phyloP scores from a whole-genome alignment of 2,797 vertebrate genomes.

The Pelodytes ibericus region DNA sequence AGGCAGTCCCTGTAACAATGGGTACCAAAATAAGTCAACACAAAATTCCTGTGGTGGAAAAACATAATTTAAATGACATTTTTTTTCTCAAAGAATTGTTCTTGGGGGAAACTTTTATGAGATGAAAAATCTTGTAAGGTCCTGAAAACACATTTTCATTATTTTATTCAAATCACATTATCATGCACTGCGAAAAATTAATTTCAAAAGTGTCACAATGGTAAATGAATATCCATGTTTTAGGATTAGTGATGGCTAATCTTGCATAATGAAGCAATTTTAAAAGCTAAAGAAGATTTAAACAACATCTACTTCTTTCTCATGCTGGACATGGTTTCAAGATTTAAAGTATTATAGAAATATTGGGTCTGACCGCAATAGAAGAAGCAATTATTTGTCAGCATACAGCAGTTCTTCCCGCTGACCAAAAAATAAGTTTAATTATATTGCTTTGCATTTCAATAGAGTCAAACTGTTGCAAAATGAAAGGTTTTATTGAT shows the following conservation, averaged over 20 bases:
- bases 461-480: slow-evolving; percentile 49
- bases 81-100: neutral
- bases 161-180: slow-evolving; percentile 55
- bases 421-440: slow-evolving; percentile 54
- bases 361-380: slow-evolving; percentile 41
- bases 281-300: slow-evolving; percentile 56
- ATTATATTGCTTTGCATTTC: slow-evolving; percentile 48
- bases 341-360: slow-evolving; percentile 48
- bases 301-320: slow-evolving; percentile 53
- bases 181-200: slow-evolving; percentile 50
- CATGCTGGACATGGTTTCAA: slow-evolving; percentile 43
- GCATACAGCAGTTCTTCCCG: slow-evolving; percentile 41
- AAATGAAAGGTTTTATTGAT: slow-evolving; percentile 48
- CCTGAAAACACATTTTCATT: slow-evolving; percentile 45
- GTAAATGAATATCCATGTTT: slow-evolving; percentile 56
- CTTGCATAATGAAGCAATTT: slow-evolving; percentile 57
- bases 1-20: no score
- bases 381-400: slow-evolving; percentile 55
- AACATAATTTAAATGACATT: neutral
- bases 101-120: neutral
- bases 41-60: neutral
- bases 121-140: slow-evolving; percentile 11
- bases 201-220: slow-evolving; percentile 56
- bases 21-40: no score
- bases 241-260: slow-evolving; percentile 55